phyloP scores from a whole-genome alignment of 2,113 vertebrate genomes.

The Antennarius striatus region DNA sequence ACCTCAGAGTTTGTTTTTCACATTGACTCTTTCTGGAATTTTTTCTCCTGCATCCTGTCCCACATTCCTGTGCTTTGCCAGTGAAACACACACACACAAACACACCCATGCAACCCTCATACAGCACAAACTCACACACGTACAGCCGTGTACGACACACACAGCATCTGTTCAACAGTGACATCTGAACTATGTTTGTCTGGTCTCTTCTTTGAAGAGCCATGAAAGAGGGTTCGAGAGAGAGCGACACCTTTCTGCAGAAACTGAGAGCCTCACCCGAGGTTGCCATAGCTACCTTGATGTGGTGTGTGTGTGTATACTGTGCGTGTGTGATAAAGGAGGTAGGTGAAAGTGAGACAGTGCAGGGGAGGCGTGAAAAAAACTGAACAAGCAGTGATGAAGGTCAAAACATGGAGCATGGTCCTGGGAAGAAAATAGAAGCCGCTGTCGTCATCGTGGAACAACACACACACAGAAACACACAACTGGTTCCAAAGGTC shows the following conservation, averaged over 20 bases:
- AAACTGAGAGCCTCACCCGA: constrained; percentile 31
- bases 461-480: constrained; percentile 38
- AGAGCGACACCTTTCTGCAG: constrained; percentile 36
- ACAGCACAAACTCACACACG: constrained; percentile 15
- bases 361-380: constrained; percentile 52
- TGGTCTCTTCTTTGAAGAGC: constrained; percentile 44
- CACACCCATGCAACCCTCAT: neutral
- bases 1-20: constrained; percentile 45
- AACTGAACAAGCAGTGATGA: constrained; percentile 22
- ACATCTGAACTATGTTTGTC: constrained; percentile 22
- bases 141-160: constrained; percentile 20
- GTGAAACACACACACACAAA: constrained; percentile 16
- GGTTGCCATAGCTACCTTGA: constrained; percentile 58
- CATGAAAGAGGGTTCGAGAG: constrained; percentile 60
- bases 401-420: constrained; percentile 32
- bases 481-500: constrained; percentile 61
- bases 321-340: constrained; percentile 40
- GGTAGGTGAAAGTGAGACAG: constrained; percentile 60
- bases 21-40: constrained; percentile 55
- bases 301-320: constrained; percentile 26
- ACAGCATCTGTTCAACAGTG: constrained; percentile 27
- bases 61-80: constrained; percentile 63
- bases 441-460: constrained; percentile 17
- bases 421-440: constrained; percentile 17
- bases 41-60: constrained; percentile 67